A percentile compares a stretch with the other conserved stretches of the same genome.
Conservation (phyloP, 1,140 invertebrate genomes). For the Macrobrachium rosenbergii region DNA sequence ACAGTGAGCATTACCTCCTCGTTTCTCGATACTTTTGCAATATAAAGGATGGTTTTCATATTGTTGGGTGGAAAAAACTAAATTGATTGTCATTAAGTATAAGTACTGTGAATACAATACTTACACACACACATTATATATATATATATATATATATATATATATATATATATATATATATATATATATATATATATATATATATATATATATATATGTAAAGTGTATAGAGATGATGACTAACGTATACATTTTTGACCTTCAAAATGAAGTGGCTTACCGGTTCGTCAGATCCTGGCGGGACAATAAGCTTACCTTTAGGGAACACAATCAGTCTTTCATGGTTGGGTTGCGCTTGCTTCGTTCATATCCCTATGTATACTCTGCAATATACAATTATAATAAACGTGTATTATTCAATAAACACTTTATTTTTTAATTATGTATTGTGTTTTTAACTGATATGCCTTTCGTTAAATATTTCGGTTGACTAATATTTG, state of each 20-base stretch:
- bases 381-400: neutral
- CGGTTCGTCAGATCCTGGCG: neutral
- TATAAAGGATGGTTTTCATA: too few relatives aligned
- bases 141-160: conserved; percentile 21
- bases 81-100: too few relatives aligned
- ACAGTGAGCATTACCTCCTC: too few relatives aligned
- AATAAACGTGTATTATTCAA: too few relatives aligned
- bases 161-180: conserved; percentile 15
- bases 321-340: conserved; percentile 25
- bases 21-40: too few relatives aligned
- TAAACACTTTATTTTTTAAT: too few relatives aligned
- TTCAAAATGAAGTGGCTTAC: too few relatives aligned
- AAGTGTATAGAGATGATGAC: neutral
- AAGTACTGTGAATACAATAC: neutral
- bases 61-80: too few relatives aligned
- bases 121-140: conserved; percentile 6
- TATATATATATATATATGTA: neutral
- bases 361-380: neutral
- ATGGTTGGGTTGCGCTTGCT: neutral
- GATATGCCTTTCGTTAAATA: neutral
- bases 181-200: conserved; percentile 14
- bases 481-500: neutral
- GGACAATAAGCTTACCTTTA: conserved; percentile 35
- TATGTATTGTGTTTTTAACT: neutral
- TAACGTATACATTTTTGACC: neutral